Evolutionary conservation across 2,797 vertebrate genomes (phyloP).

Genomic region (Fringilla coelebs): DNA sequence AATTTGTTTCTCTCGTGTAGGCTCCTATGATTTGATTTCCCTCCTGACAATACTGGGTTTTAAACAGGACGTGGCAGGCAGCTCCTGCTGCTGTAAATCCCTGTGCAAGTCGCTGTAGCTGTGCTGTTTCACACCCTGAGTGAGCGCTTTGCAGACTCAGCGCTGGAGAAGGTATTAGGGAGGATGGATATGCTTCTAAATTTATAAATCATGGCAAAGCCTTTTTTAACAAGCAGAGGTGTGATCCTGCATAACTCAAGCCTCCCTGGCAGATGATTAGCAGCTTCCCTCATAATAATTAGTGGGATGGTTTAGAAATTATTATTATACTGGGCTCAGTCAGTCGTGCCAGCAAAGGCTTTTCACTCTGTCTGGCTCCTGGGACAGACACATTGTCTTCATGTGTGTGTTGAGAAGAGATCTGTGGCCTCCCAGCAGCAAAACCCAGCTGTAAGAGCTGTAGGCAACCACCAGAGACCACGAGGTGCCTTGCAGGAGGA

Average conservation of each 20-base stretch:
- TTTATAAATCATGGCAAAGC: slow-evolving; percentile 35
- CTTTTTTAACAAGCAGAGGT: slow-evolving; percentile 50
- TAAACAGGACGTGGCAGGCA: not conserved
- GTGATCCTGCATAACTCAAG: slow-evolving; percentile 57
- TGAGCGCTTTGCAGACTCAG: not conserved
- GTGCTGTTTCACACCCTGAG: not conserved
- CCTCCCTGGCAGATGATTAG: slow-evolving; percentile 40
- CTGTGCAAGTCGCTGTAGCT: not conserved
- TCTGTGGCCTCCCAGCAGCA: not conserved
- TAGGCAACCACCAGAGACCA: not conserved
- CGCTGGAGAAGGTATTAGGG: not conserved
- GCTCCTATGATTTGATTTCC: slow-evolving; percentile 51
- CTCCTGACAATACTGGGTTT: slow-evolving; percentile 18
- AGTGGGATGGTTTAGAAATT: slow-evolving; percentile 35
- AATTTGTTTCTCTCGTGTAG: slow-evolving; percentile 50
- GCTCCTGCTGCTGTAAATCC: slow-evolving; percentile 30
- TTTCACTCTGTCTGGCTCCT: not conserved
- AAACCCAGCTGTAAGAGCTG: not conserved
- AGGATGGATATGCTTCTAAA: slow-evolving; percentile 35
- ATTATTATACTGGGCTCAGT: not conserved
- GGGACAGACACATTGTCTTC: not conserved
- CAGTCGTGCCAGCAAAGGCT: slow-evolving; percentile 29
- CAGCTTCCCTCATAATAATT: slow-evolving; percentile 36
- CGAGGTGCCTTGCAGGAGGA: not conserved
- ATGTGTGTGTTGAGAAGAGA: not conserved